phyloP scores from a whole-genome alignment of 2,888 invertebrate species.

The Anaspis maculata region DNA sequence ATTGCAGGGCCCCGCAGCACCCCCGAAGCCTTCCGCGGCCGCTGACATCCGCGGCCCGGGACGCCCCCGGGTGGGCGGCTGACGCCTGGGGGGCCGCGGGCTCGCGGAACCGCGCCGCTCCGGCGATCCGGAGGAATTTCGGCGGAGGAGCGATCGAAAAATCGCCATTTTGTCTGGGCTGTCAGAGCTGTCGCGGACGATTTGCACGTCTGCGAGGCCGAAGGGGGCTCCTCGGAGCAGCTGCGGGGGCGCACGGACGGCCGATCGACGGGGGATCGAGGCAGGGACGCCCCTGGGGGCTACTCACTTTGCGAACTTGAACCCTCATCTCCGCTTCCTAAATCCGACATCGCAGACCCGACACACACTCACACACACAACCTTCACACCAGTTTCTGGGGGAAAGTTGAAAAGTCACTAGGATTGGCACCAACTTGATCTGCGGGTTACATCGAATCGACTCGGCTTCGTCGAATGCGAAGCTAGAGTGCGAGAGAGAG shows the following conservation, averaged over 20 bases:
- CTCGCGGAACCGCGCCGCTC: background rate
- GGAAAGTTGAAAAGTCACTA: conserved; percentile 32
- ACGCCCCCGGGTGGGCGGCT: no score
- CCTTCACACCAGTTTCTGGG: conserved; percentile 35
- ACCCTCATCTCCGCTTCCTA: conserved; percentile 73
- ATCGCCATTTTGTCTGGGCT: conserved; percentile 35
- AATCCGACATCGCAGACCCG: conserved; percentile 60
- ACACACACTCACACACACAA: conserved; percentile 35
- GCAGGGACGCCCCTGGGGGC: background rate
- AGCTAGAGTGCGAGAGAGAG: no score
- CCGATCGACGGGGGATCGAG: no score
- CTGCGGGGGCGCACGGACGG: no score
- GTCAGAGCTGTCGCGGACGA: conserved; percentile 24
- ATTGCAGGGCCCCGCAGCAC: conserved; percentile 32
- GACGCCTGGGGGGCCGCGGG: no score
- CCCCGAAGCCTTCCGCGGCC: no score
- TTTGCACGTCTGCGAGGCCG: conserved; percentile 7
- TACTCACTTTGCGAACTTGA: conserved; percentile 72
- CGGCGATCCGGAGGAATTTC: conserved; percentile 3
- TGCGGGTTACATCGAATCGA: no score
- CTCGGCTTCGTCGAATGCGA: background rate
- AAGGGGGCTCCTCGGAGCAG: no score
- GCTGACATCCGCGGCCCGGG: no score
- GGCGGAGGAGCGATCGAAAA: conserved; percentile 19
- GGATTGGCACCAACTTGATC: conserved; percentile 14